Conservation (phyloP, 2,113 vertebrate genomes). For the Corydoras maculifer region DNA sequence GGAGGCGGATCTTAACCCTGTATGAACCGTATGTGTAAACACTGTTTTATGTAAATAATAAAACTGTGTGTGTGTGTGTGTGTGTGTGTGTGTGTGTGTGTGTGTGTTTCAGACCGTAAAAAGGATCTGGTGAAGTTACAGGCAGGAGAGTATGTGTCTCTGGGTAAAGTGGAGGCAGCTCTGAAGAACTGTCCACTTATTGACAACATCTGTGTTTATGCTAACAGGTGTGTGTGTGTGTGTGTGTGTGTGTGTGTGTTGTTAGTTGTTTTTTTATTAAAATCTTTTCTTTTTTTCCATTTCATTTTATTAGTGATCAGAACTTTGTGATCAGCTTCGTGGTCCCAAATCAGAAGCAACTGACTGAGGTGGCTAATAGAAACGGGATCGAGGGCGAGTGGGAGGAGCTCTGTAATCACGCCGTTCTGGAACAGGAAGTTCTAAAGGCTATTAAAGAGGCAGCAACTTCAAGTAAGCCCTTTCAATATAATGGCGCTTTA, state of each 20-base stretch:
- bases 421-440: slow-evolving; percentile 83
- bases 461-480: slow-evolving; percentile 81
- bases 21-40: too few species aligned
- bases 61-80: neutral
- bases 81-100: neutral
- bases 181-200: too few species aligned
- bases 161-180: too few species aligned
- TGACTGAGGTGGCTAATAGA: slow-evolving; percentile 77
- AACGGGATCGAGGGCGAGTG: slow-evolving; percentile 73
- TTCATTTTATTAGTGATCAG: slow-evolving; percentile 72
- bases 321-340: slow-evolving; percentile 96
- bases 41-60: too few species aligned
- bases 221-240: too few species aligned
- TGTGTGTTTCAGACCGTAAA: neutral
- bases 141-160: too few species aligned
- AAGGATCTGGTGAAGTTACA: too few species aligned
- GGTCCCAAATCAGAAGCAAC: slow-evolving; percentile 90
- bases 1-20: too few species aligned
- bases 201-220: too few species aligned
- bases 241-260: too few species aligned
- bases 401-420: slow-evolving; percentile 90
- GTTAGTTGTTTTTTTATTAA: too few species aligned
- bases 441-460: slow-evolving; percentile 82
- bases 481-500: too few species aligned
- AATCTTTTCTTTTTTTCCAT: neutral